These are phyloP conservation scores for Cydia strobilella DNA, from an alignment of 1,140 invertebrate genomes.

Conservation along the genomic window DNA sequence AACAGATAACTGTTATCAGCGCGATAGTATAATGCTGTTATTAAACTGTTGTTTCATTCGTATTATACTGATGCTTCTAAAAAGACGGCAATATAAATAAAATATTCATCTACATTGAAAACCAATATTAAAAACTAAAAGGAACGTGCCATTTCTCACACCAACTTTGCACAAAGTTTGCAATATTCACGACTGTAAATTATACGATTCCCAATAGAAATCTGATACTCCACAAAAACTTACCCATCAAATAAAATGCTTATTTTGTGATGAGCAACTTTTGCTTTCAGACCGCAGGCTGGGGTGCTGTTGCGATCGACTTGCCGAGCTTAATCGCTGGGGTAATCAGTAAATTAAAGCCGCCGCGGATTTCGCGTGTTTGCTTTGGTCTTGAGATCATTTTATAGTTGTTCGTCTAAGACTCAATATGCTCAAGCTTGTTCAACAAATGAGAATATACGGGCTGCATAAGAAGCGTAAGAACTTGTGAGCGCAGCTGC, in stretches of 20 bases:
- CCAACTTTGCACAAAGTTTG: slow-evolving; percentile 4
- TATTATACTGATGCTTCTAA: too few relatives aligned
- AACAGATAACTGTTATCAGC: too few relatives aligned
- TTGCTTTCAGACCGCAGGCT: slow-evolving; percentile 51
- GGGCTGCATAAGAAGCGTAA: slow-evolving; percentile 57
- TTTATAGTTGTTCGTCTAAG: not conserved
- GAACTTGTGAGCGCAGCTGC: slow-evolving; percentile 57
- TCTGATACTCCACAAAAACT: slow-evolving; percentile 12
- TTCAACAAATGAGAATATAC: not conserved
- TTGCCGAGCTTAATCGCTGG: too few relatives aligned
- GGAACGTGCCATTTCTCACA: slow-evolving; percentile 2
- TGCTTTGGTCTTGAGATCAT: not conserved
- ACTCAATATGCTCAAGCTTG: not conserved
- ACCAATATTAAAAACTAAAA: slow-evolving; percentile 11
- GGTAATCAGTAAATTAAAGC: too few relatives aligned
- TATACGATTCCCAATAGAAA: slow-evolving; percentile 5
- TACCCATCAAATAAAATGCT: slow-evolving; percentile 41
- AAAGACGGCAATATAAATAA: not conserved
- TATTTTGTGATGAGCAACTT: slow-evolving; percentile 50
- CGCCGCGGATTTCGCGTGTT: not conserved
- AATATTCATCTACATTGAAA: not conserved
- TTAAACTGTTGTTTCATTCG: too few relatives aligned
- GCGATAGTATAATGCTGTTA: too few relatives aligned
- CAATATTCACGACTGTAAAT: slow-evolving; percentile 11
- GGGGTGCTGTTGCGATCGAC: slow-evolving; percentile 12